Percentiles rank a stretch among this genome's conserved stretches.
phyloP scores from a whole-genome alignment of 2,113 vertebrate genomes.

The Alaudala cheleensis region DNA sequence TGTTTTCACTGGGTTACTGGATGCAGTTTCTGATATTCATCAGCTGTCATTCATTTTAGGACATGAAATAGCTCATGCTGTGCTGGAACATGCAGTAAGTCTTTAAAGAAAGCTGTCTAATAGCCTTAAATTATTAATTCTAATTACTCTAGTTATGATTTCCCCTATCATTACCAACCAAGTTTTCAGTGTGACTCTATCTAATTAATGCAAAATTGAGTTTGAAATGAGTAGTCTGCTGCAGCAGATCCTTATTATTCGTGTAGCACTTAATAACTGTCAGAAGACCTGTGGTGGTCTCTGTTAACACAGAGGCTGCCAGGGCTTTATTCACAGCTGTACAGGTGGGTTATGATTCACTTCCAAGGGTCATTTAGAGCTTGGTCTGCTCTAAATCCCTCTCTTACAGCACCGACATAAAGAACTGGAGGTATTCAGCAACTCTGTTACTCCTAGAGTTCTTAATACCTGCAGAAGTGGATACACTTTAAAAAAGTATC shows the following conservation, averaged over 20 bases:
- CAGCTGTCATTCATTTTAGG: conserved; percentile 89
- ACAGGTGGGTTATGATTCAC: not conserved
- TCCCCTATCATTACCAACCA: not conserved
- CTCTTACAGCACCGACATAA: not conserved
- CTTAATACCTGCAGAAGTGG: not conserved
- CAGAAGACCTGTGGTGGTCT: not conserved
- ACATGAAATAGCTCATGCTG: conserved; percentile 93
- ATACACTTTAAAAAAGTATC: not conserved
- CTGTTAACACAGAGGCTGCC: not conserved
- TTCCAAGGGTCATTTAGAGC: not conserved
- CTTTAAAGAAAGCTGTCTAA: not conserved
- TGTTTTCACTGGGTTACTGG: conserved; percentile 92
- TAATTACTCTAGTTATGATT: not conserved
- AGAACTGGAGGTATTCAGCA: not conserved
- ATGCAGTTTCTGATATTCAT: conserved; percentile 82
- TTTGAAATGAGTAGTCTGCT: not conserved
- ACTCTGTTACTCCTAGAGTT: not conserved
- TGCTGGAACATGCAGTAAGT: conserved; percentile 92
- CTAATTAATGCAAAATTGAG: not conserved
- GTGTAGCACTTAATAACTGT: not conserved
- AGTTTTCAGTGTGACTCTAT: not conserved
- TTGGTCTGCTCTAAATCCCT: not conserved
- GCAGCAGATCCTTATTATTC: not conserved
- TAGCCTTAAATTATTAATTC: not conserved
- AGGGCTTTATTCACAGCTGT: not conserved